Conservation (phyloP, 2,113 vertebrate species). For the Lipophrys pholis region DNA sequence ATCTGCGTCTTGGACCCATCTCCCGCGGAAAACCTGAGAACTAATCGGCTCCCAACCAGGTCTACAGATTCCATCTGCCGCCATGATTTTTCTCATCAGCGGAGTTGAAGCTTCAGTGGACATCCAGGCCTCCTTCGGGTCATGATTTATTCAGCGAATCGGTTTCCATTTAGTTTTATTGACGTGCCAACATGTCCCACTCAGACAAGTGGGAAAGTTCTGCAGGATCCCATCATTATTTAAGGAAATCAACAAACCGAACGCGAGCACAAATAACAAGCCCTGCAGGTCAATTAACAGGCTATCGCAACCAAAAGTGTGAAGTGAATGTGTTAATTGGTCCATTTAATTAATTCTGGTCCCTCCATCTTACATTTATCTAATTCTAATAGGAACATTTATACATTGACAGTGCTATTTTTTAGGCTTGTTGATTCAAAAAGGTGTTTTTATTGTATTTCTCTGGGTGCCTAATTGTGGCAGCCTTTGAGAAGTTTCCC, state of each 20-base stretch:
- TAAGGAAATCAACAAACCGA: neutral
- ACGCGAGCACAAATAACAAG: neutral
- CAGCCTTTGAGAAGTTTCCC: conserved; percentile 4
- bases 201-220: neutral
- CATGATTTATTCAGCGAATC: neutral
- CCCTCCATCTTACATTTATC: no score
- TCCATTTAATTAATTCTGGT: neutral
- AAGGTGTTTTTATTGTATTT: neutral
- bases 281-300: neutral
- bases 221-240: neutral
- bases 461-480: neutral
- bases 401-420: neutral
- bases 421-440: no score
- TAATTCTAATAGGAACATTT: neutral
- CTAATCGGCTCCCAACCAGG: neutral
- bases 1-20: no score
- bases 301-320: neutral
- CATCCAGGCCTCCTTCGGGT: neutral
- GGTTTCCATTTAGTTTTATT: neutral
- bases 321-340: neutral
- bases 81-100: neutral
- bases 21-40: neutral
- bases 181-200: neutral
- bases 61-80: neutral
- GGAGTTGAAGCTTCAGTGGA: neutral